phyloP scores from a whole-genome alignment of 2,888 invertebrate genomes.

The Eupithecia tripunctaria region DNA sequence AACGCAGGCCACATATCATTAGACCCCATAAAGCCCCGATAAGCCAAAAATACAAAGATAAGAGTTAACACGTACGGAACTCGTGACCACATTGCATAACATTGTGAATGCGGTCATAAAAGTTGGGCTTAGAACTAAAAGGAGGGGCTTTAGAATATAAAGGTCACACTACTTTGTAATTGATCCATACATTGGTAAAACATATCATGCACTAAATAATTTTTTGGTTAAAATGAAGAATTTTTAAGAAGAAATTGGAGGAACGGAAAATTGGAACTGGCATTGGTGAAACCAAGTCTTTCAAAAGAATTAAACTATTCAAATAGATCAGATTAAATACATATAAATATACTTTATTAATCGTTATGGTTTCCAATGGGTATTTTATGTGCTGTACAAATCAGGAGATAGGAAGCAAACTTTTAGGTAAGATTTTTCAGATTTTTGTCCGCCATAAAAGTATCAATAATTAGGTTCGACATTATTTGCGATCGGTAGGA shows the following conservation, averaged over 20 bases:
- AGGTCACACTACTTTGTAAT: background rate
- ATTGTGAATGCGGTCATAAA: constrained; percentile 63
- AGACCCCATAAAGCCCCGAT: constrained; percentile 15
- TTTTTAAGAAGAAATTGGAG: too few relatives aligned
- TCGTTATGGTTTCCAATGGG: background rate
- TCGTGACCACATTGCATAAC: constrained; percentile 62
- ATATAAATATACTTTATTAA: too few relatives aligned
- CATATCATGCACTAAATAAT: too few relatives aligned
- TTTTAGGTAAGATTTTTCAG: background rate
- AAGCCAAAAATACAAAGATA: constrained; percentile 41
- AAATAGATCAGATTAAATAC: background rate
- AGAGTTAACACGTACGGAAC: constrained; percentile 55
- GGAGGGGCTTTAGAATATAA: background rate
- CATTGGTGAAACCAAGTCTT: too few relatives aligned
- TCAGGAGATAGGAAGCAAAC: background rate
- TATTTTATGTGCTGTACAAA: background rate
- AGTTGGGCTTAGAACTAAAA: constrained; percentile 47
- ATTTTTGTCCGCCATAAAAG: background rate
- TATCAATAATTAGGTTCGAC: background rate
- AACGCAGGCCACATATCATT: constrained; percentile 24
- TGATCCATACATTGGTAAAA: too few relatives aligned
- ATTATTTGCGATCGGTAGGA: background rate
- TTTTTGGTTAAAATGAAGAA: too few relatives aligned
- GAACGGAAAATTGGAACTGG: too few relatives aligned
- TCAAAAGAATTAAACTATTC: background rate